Evolutionary conservation across 2,113 vertebrate species (phyloP), one percentile per base, ranked within the genome.

Genomic region (Peucedramus taeniatus): DNA sequence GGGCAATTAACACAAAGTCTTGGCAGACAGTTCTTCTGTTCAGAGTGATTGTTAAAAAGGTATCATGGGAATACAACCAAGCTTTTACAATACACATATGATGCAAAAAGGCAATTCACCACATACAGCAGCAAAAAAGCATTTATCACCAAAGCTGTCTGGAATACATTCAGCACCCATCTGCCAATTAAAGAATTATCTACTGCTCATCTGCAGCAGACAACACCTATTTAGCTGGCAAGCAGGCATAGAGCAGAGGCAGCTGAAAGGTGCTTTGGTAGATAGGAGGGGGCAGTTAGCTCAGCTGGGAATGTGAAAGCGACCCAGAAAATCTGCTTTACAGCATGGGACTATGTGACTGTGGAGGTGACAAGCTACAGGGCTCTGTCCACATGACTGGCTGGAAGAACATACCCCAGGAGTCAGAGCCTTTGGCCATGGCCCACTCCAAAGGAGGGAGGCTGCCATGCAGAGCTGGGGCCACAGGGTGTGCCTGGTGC

Each of bases 1-100:
- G 59, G 40, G 18, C 75, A 96, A 95, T 97, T 96, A 97, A 64
- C 81, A 93, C 60, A 76, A 50, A 89, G 54, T 42, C 59, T 84
- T 94, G 90, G 94, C 65, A 96, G 69, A 54, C 63, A 68, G 30
- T 54, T 79, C 61, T 76, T 26, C 45, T 15, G 15, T 89, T 96
- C 84, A 84, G 18, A 51, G 80, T 42, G 64, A 92, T 86, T 96
- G 63, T 83, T 94, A 72, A 65, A 65, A 87, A 88, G 86, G 65
- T 88, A 44, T 81, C 87, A 75, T 50, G 79, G 76, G 86, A 94
- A 44, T 87, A 84, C 65, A 85, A 94, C 37, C 31, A 76, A 79
- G 65, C 35, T 85, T 70, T 95, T 91, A 87, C 35, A 94, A 90
- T 45, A 87, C n/a, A 90, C 7, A 31, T 16, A 66, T 71, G 51